Evolutionary conservation across 2,797 vertebrate species (phyloP), one percentile per base, ranked within the genome.

Genomic region (Scolopax rusticola): DNA sequence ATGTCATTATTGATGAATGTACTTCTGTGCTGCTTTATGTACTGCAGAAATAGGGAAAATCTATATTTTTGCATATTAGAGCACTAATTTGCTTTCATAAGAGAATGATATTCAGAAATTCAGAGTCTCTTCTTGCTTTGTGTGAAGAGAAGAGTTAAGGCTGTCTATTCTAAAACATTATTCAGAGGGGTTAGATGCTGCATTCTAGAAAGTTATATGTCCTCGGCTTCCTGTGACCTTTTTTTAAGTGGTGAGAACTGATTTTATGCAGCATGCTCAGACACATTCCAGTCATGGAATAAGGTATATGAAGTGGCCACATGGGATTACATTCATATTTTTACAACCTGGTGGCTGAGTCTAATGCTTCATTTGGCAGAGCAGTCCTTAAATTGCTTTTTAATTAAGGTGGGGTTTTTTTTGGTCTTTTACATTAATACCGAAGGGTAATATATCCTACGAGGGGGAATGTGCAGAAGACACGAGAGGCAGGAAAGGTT

Each of bases 191-290:
- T 86, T 75, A 54, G 38, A 18, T 67, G 38, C 15, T 86, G 45
- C 1, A 0, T 47, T 86, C 23, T 73, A n/a, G 73, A 45, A 81
- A 75, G 32, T 24, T 12, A 0, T n/a, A 27, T 0, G 0, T 56
- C 83, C 50, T 75, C 24, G 40, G 18, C 57, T 83, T 70, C 45
- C 65, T 47, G 61, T 78, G 69, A 70, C 80, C 63, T 84, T 86
- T 88, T 88, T 84, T 64, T 36, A 40, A 84, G 59, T 75, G 27
- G 36, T 38, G 25, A 79, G 47, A 43, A 63, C 30, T 88, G 93
- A 48, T 19, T 88, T 92, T 88, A 76, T 25, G 40, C n/a, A 75
- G 54, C 47, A 45, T 69, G 50, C 53, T 93, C 32, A 43, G 79
- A 50, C 64, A 67, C 47, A 53, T 92, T 86, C 50, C 64, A 75